These are phyloP conservation scores for Fringilla coelebs DNA, from an alignment of 2,797 vertebrate genomes.

Conservation along the genomic window DNA sequence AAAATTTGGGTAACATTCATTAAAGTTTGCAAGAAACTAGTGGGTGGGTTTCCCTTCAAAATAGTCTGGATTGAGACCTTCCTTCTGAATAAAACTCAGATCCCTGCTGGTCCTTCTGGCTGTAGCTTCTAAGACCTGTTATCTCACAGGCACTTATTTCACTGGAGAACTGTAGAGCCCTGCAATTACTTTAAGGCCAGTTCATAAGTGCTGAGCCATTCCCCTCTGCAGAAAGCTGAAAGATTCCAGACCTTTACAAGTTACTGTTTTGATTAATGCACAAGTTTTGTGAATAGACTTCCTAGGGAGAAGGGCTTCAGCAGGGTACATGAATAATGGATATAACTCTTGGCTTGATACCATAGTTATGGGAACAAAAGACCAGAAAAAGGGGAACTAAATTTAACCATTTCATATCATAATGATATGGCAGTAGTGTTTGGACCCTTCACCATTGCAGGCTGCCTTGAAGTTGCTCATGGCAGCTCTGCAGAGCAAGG, in stretches of 20 bases:
- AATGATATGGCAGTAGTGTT: neutral
- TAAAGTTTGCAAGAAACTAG: neutral
- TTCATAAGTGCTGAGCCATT: neutral
- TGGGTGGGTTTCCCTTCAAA: neutral
- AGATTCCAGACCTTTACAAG: neutral
- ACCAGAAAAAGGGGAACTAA: neutral
- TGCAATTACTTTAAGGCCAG: neutral
- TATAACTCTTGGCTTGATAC: neutral
- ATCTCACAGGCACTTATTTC: neutral
- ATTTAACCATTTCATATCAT: neutral
- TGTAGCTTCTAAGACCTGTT: neutral
- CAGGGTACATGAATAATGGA: conserved; percentile 2
- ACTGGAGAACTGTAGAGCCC: neutral
- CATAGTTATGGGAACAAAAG: neutral
- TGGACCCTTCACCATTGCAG: neutral
- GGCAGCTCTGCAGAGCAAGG: neutral
- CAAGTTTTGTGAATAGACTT: neutral
- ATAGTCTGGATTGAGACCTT: neutral
- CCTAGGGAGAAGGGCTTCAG: neutral
- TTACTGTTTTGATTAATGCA: neutral
- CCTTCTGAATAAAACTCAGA: neutral
- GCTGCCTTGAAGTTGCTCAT: neutral
- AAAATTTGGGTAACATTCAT: neutral
- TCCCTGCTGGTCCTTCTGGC: neutral
- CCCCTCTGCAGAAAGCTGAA: neutral